Conservation (phyloP, 2,888 invertebrate species). For the Calameuta idolon region DNA sequence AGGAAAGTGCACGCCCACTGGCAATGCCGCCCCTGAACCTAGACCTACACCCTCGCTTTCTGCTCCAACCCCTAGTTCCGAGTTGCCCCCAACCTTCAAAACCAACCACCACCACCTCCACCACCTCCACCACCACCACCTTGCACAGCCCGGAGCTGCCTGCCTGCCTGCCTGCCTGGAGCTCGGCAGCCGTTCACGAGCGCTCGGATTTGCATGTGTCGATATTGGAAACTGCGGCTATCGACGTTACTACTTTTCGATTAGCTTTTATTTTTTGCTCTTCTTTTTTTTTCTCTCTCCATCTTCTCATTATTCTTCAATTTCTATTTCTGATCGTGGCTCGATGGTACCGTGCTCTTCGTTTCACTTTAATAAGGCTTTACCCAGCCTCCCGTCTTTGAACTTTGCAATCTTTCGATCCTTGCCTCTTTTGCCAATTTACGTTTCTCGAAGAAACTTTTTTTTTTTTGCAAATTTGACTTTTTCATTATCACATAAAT, state of each 20-base stretch:
- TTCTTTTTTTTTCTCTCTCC: too few relatives aligned
- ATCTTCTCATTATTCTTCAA: background rate
- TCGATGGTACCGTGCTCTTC: background rate
- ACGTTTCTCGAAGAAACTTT: background rate
- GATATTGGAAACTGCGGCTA: background rate
- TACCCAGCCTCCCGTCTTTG: too few relatives aligned
- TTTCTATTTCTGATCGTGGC: background rate
- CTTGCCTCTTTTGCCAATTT: background rate
- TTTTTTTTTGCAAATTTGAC: background rate
- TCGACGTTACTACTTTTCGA: background rate
- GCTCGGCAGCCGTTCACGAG: background rate
- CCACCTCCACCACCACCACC: background rate
- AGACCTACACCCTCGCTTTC: conserved; percentile 58
- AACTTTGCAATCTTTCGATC: background rate
- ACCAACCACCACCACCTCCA: conserved; percentile 9
- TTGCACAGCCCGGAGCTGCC: conserved; percentile 14
- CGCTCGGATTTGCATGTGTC: background rate
- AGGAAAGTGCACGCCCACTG: conserved; percentile 64
- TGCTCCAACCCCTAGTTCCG: conserved; percentile 45
- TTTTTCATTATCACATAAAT: background rate
- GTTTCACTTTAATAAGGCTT: background rate
- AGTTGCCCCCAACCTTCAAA: conserved; percentile 63
- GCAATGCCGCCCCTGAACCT: conserved; percentile 57
- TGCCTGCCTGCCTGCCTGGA: background rate
- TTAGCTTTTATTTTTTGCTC: background rate